Conservation (phyloP, 2,888 invertebrate species). For the Nymphalis polychloros region DNA sequence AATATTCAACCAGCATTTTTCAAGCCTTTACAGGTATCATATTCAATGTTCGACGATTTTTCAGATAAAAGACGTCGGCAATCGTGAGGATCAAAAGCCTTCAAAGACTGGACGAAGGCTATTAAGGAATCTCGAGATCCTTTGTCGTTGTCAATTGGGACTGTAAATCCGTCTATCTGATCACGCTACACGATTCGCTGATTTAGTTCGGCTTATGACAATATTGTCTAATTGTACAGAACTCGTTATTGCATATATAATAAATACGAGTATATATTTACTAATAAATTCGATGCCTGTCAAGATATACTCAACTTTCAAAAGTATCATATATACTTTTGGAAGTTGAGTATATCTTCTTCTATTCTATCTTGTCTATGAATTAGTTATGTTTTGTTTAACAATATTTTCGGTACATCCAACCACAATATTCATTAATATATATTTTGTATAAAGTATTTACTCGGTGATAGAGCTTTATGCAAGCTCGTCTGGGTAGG, state of each 20-base stretch:
- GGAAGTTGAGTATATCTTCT: too few species aligned
- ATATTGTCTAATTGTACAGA: slow-evolving; percentile 22
- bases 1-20: neutral
- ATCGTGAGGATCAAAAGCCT: slow-evolving; percentile 27
- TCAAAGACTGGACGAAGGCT: slow-evolving; percentile 30
- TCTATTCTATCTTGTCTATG: too few species aligned
- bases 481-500: too few species aligned
- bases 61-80: slow-evolving; percentile 12
- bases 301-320: too few species aligned
- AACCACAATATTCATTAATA: too few species aligned
- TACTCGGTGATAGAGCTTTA: too few species aligned
- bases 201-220: slow-evolving; percentile 19
- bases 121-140: slow-evolving; percentile 29
- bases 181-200: slow-evolving; percentile 25
- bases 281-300: too few species aligned
- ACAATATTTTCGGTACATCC: too few species aligned
- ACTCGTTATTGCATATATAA: neutral
- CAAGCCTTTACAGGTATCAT: neutral
- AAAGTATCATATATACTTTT: too few species aligned
- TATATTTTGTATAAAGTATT: too few species aligned
- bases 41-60: neutral
- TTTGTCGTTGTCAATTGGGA: slow-evolving; percentile 36
- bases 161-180: slow-evolving; percentile 33
- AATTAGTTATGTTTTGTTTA: too few species aligned
- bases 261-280: too few species aligned